Conservation (phyloP, 2,888 invertebrate genomes). For the Listrodromus nycthemerus region DNA sequence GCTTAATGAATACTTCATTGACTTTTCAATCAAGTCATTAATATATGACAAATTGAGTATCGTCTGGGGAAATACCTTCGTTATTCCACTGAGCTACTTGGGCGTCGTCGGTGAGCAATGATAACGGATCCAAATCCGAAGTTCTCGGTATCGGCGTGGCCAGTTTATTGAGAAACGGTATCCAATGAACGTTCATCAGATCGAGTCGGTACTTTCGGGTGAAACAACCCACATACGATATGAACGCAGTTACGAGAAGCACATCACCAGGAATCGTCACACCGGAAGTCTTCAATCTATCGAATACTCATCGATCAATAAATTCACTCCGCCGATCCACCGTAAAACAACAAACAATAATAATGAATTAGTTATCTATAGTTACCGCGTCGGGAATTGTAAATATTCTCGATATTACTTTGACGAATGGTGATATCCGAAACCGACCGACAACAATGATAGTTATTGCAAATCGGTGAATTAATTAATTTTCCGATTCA, state of each 20-base stretch:
- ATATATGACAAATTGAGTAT: neutral
- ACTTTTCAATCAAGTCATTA: no score
- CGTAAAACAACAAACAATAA: neutral
- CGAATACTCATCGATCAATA: constrained; percentile 46
- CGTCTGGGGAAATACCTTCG: constrained; percentile 86
- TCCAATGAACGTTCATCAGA: constrained; percentile 92
- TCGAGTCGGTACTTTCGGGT: constrained; percentile 93
- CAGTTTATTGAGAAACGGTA: constrained; percentile 90
- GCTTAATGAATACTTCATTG: neutral
- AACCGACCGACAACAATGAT: neutral
- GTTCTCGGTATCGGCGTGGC: constrained; percentile 92
- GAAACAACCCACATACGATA: constrained; percentile 98
- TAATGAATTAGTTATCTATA: neutral
- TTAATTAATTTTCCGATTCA: neutral
- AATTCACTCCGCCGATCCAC: neutral
- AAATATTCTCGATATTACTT: neutral
- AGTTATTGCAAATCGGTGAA: neutral
- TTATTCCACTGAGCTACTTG: constrained; percentile 98
- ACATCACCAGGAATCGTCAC: constrained; percentile 95
- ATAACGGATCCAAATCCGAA: constrained; percentile 91
- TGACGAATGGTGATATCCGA: neutral
- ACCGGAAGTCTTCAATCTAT: constrained; percentile 89
- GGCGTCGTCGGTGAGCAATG: constrained; percentile 96
- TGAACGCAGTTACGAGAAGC: constrained; percentile 94
- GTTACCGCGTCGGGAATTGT: neutral